A percentile compares a stretch with the other conserved stretches of the same genome.
phyloP scores from a whole-genome alignment of 2,888 invertebrate genomes.

The Brenthis daphne region DNA sequence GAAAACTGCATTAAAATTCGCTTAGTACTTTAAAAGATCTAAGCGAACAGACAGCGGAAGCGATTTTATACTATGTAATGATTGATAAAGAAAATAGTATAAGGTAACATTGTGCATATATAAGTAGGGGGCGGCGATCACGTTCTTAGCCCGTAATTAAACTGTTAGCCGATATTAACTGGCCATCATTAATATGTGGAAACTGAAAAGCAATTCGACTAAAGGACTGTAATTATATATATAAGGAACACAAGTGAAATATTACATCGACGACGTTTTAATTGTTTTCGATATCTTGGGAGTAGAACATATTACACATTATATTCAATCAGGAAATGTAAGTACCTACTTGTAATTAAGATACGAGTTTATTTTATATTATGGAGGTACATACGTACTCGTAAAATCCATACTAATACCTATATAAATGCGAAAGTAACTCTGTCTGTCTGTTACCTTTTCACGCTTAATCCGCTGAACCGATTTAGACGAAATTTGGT shows the following conservation, averaged over 20 bases:
- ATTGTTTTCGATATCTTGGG: background rate
- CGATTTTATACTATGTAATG: no score
- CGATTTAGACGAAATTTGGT: no score
- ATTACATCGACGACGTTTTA: background rate
- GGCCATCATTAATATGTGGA: slow-evolving; percentile 17
- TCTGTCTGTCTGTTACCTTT: no score
- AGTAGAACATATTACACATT: background rate
- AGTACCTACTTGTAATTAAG: background rate
- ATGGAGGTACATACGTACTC: no score
- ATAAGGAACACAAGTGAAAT: background rate
- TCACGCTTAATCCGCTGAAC: no score
- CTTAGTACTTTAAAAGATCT: no score
- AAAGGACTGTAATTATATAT: slow-evolving; percentile 16
- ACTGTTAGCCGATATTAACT: slow-evolving; percentile 20
- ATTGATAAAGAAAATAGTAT: background rate
- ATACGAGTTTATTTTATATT: no score
- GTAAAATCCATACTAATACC: no score
- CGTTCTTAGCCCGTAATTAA: slow-evolving; percentile 24
- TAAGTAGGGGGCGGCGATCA: slow-evolving; percentile 13
- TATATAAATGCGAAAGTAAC: no score
- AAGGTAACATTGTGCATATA: background rate
- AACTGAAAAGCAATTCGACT: background rate
- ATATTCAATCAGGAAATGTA: slow-evolving; percentile 7
- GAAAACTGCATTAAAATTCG: no score
- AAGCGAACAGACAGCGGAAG: no score